Evolutionary conservation across 2,113 vertebrate genomes (phyloP).

Genomic region (human): GRCh38 chr9:79946501-79947000

Average conservation of each 20-base stretch:
- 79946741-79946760: not conserved
- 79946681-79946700: no score
- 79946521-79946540: not conserved
- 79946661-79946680: not conserved
- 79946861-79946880: conserved; percentile 71
- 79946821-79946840: conserved; percentile 67
- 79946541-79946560: not conserved
- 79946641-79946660: not conserved
- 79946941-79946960: conserved; percentile 38
- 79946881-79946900: conserved; percentile 72
- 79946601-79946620: not conserved
- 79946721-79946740: not conserved
- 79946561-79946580: not conserved
- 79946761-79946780: conserved; percentile 35
- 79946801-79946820: conserved; percentile 55
- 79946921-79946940: conserved; percentile 74
- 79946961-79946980: conserved; percentile 60
- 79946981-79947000: conserved; percentile 64
- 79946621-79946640: conserved; percentile 17
- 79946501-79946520: not conserved
- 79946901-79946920: conserved; percentile 74
- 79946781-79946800: conserved; percentile 3
- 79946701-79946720: conserved; percentile 7
- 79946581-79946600: not conserved
- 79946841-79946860: conserved; percentile 47